These are phyloP conservation scores for Drosophila helvetica DNA, from an alignment of 2,888 invertebrate species.

Conservation along the genomic window DNA sequence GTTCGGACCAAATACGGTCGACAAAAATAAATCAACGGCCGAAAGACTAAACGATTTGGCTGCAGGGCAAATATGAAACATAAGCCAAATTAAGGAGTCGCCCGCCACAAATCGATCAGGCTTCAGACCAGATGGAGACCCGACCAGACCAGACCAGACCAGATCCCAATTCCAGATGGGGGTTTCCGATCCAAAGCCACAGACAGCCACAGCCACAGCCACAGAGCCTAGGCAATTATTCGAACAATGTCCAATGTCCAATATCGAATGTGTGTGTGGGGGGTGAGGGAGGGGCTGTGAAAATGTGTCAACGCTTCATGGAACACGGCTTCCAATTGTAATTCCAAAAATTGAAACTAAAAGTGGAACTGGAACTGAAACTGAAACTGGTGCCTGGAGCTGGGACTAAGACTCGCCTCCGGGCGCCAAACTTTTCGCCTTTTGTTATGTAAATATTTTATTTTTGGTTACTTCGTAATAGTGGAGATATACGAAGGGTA, in stretches of 20 bases:
- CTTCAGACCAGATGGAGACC: background rate
- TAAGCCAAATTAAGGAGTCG: constrained; percentile 61
- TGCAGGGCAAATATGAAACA: constrained; percentile 58
- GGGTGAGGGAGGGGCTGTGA: constrained; percentile 13
- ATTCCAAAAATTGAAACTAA: constrained; percentile 15
- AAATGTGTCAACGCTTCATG: constrained; percentile 74
- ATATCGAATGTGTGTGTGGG: constrained; percentile 54
- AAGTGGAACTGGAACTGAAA: constrained; percentile 34
- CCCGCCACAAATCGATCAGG: constrained; percentile 71
- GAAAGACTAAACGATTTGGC: constrained; percentile 57
- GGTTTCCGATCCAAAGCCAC: background rate
- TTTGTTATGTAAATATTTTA: constrained; percentile 70
- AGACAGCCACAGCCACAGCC: background rate
- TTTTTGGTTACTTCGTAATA: constrained; percentile 7
- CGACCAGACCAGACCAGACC: too few relatives aligned
- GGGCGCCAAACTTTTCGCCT: constrained; percentile 75
- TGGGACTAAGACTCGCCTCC: constrained; percentile 49
- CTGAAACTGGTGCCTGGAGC: constrained; percentile 8
- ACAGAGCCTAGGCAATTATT: constrained; percentile 19
- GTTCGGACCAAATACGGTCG: constrained; percentile 47
- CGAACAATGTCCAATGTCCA: constrained; percentile 26
- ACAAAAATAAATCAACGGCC: constrained; percentile 51
- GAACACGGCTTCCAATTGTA: constrained; percentile 33
- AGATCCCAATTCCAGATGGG: constrained; percentile 16
- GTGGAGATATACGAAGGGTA: background rate